Conservation (phyloP, 2,113 vertebrate genomes). For the Heteronetta atricapilla region DNA sequence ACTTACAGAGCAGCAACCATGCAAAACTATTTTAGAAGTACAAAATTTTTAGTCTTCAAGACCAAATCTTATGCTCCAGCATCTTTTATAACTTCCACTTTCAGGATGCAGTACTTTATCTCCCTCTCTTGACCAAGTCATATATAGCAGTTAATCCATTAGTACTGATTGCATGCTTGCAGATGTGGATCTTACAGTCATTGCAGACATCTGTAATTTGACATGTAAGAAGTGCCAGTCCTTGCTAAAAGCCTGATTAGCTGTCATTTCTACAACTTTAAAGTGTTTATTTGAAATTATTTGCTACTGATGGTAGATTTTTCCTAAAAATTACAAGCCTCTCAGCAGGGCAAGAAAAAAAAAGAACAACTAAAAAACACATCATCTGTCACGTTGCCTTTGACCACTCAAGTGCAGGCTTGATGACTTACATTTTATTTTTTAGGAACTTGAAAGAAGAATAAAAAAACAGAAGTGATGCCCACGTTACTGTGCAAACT, state of each 20-base stretch:
- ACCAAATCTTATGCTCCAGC: neutral
- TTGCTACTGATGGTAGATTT: neutral
- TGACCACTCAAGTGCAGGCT: neutral
- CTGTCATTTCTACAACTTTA: neutral
- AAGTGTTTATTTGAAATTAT: neutral
- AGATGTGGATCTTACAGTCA: neutral
- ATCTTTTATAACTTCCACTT: neutral
- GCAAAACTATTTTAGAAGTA: neutral
- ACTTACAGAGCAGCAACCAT: neutral
- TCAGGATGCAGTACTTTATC: neutral
- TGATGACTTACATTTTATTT: neutral
- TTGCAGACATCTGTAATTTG: accelerated
- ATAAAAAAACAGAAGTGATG: neutral
- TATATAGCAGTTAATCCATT: neutral
- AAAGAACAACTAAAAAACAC: neutral
- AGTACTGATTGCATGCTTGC: neutral
- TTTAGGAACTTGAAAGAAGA: neutral
- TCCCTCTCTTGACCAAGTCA: constrained; percentile 11
- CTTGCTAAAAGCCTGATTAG: neutral
- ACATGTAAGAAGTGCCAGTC: neutral
- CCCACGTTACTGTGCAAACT: neutral
- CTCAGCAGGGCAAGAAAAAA: neutral
- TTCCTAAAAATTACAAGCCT: neutral
- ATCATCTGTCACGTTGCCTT: neutral
- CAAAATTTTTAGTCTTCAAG: neutral